phyloP scores from a whole-genome alignment of 1,140 invertebrate species.

The Drosophila arawakana region DNA sequence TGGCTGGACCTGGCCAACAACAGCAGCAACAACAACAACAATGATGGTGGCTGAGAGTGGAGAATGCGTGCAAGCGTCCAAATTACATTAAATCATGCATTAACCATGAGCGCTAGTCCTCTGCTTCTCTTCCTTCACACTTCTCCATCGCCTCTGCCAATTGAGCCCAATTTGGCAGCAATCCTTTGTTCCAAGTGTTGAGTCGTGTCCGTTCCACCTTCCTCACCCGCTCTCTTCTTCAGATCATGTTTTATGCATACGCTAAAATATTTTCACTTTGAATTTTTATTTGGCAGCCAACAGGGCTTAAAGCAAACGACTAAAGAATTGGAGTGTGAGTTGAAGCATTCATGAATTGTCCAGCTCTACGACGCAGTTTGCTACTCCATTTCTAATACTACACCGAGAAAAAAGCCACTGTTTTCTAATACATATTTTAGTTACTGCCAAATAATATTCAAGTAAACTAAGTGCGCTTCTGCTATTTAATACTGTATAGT shows the following conservation, averaged over 20 bases:
- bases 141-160: constrained; percentile 7
- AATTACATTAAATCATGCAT: constrained; percentile 83
- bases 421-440: no score
- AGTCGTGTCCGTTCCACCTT: constrained; percentile 17
- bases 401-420: no score
- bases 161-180: constrained; percentile 72
- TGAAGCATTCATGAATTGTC: constrained; percentile 52
- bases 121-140: background rate
- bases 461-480: no score
- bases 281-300: constrained; percentile 72
- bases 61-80: constrained; percentile 66
- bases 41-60: constrained; percentile 20
- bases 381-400: background rate
- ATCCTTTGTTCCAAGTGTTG: constrained; percentile 69
- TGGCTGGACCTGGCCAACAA: constrained; percentile 55
- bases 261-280: constrained; percentile 52
- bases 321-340: constrained; percentile 18
- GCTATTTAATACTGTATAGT: no score
- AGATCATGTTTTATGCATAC: constrained; percentile 74
- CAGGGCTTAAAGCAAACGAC: constrained; percentile 19
- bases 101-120: constrained; percentile 66
- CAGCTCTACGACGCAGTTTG: constrained; percentile 17
- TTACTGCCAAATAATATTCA: no score
- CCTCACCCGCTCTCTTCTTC: background rate
- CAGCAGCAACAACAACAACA: constrained; percentile 4